A percentile compares a stretch with the other conserved stretches of the same genome.
Evolutionary conservation across 2,888 invertebrate species (phyloP).

Genomic region (Acanthosepion esculentum): DNA sequence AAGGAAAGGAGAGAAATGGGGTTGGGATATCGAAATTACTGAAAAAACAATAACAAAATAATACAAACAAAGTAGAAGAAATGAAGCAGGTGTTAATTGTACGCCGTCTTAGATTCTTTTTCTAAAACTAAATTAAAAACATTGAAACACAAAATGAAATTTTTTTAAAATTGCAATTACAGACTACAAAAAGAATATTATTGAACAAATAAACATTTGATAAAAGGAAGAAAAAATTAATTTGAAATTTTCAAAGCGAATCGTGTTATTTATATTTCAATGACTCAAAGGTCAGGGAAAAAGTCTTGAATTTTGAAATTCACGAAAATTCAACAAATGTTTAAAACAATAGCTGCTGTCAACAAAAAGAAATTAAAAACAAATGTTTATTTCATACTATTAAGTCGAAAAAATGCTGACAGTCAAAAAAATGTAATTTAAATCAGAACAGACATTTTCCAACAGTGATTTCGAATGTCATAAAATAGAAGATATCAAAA

Average conservation of each 20-base stretch:
- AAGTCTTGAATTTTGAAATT: not conserved
- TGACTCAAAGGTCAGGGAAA: not conserved
- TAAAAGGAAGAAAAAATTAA: not conserved
- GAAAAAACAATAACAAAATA: not conserved
- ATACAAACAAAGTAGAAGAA: not conserved
- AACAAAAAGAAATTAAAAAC: not conserved
- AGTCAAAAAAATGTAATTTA: not conserved
- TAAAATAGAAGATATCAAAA: not conserved
- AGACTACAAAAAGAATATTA: not conserved
- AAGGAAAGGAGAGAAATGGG: not conserved
- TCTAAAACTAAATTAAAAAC: not conserved
- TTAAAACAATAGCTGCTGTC: not conserved
- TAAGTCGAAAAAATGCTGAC: not conserved
- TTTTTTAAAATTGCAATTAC: not conserved
- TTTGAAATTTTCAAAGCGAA: not conserved
- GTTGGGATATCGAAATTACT: too few relatives aligned
- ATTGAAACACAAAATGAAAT: not conserved
- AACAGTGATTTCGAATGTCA: not conserved
- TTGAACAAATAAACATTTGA: not conserved
- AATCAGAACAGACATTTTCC: not conserved
- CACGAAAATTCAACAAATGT: not conserved
- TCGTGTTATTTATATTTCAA: not conserved
- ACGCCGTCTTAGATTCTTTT: not conserved
- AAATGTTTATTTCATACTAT: not conserved
- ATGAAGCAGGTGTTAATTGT: not conserved